Conservation (phyloP, 1,140 invertebrate species). For the Panagrolaimus sp. region DNA sequence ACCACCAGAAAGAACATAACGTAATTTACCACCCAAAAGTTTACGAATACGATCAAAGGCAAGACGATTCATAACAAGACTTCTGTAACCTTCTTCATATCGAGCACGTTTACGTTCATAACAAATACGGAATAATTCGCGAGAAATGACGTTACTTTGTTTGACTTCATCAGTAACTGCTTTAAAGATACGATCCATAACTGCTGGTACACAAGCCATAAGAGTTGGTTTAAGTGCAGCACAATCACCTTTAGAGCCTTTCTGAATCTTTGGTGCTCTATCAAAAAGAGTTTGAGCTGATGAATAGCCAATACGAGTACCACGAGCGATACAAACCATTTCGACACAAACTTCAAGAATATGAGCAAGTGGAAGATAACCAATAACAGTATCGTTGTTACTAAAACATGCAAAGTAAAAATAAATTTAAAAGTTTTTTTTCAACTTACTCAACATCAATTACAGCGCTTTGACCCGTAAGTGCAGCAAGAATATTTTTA, state of each 20-base stretch:
- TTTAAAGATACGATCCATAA: conserved; percentile 60
- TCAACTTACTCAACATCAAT: conserved; percentile 45
- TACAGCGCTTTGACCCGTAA: conserved; percentile 79
- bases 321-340: conserved; percentile 62
- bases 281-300: conserved; percentile 86
- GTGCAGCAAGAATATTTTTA: conserved; percentile 77
- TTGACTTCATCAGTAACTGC: conserved; percentile 58
- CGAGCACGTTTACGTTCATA: conserved; percentile 60
- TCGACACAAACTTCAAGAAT: conserved; percentile 81
- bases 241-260: conserved; percentile 75
- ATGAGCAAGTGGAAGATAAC: conserved; percentile 91
- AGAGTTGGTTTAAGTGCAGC: conserved; percentile 81
- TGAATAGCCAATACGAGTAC: conserved; percentile 91
- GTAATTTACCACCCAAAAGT: conserved; percentile 77
- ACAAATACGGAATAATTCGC: conserved; percentile 59
- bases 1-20: conserved; percentile 81
- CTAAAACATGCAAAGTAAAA: conserved; percentile 14
- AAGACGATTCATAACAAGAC: conserved; percentile 73
- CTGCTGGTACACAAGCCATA: conserved; percentile 80
- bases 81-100: conserved; percentile 74
- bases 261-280: conserved; percentile 84
- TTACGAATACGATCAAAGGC: conserved; percentile 73
- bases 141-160: conserved; percentile 44
- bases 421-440: conserved; percentile 37
- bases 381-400: conserved; percentile 74